Evolutionary conservation across 2,888 invertebrate species (phyloP).

Genomic region (Oeneis ivallda): DNA sequence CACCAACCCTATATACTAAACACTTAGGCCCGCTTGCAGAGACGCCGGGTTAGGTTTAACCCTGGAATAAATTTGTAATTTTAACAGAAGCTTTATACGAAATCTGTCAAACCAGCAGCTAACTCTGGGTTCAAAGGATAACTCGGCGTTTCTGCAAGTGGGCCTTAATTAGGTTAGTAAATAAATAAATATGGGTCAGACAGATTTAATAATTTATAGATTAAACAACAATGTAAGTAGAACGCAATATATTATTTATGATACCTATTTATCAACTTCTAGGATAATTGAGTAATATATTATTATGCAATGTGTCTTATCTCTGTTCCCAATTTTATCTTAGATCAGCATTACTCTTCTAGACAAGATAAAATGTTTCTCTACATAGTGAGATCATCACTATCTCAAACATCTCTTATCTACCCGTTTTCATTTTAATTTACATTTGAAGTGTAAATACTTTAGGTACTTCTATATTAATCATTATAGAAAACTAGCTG

Average conservation of each 20-base stretch:
- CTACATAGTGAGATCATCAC: not conserved
- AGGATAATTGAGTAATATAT: not conserved
- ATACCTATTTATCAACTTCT: not conserved
- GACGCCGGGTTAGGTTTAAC: no score
- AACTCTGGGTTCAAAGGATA: no score
- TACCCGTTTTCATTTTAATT: not conserved
- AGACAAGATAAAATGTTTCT: constrained; percentile 1
- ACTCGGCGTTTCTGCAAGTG: no score
- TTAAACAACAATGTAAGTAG: constrained; percentile 3
- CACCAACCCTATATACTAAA: no score
- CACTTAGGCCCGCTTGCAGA: no score
- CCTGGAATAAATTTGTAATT: no score
- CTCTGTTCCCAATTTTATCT: constrained; percentile 11
- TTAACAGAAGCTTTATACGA: no score
- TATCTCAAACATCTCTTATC: not conserved
- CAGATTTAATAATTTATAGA: not conserved
- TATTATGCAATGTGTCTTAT: not conserved
- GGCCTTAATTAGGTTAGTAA: no score
- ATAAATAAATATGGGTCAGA: not conserved
- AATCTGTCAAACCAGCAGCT: no score
- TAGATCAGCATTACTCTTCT: not conserved
- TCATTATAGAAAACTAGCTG: no score
- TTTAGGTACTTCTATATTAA: no score
- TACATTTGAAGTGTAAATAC: not conserved
- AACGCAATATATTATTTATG: not conserved